A percentile compares a stretch with the other conserved stretches of the same genome.
These are phyloP conservation scores for Drosophila villosipedis DNA, from an alignment of 2,888 invertebrate species.

Conservation along the genomic window DNA sequence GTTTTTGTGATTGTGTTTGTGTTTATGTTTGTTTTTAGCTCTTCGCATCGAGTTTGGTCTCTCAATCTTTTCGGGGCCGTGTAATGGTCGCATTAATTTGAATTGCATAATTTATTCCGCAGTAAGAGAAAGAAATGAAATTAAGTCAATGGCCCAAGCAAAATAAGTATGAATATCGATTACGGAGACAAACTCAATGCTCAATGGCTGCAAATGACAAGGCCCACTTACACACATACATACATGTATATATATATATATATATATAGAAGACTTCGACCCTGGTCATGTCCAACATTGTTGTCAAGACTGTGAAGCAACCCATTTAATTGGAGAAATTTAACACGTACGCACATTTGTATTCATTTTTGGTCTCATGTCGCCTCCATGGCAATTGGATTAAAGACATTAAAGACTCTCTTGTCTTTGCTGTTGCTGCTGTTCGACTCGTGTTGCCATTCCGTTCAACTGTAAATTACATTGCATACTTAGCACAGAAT, in stretches of 20 bases:
- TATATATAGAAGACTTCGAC: conserved; percentile 1
- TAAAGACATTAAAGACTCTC: conserved; percentile 74
- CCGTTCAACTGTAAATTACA: conserved; percentile 74
- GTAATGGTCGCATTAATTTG: conserved; percentile 77
- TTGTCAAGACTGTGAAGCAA: conserved; percentile 54
- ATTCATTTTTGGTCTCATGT: conserved; percentile 78
- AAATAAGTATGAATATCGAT: conserved; percentile 76
- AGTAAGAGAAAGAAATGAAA: conserved; percentile 63
- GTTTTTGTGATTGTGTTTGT: conserved; percentile 18
- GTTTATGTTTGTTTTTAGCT: conserved; percentile 21
- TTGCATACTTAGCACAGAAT: conserved; percentile 50
- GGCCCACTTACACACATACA: conserved; percentile 23
- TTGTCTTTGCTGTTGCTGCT: conserved; percentile 11
- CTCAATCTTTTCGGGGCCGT: conserved; percentile 47
- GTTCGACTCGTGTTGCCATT: conserved; percentile 27
- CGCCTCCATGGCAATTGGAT: conserved; percentile 68
- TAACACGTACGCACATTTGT: conserved; percentile 84
- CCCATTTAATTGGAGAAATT: conserved; percentile 84
- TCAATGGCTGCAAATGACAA: conserved; percentile 48
- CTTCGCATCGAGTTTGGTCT: conserved; percentile 26
- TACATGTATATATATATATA: background rate
- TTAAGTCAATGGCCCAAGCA: conserved; percentile 76
- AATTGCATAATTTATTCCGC: conserved; percentile 79
- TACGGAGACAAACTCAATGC: conserved; percentile 42
- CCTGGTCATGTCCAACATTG: conserved; percentile 26